Percentiles rank a stretch among this genome's conserved stretches.
These are phyloP conservation scores for Basileuterus tristriatus DNA, from an alignment of 2,797 vertebrate species.

Conservation along the genomic window DNA sequence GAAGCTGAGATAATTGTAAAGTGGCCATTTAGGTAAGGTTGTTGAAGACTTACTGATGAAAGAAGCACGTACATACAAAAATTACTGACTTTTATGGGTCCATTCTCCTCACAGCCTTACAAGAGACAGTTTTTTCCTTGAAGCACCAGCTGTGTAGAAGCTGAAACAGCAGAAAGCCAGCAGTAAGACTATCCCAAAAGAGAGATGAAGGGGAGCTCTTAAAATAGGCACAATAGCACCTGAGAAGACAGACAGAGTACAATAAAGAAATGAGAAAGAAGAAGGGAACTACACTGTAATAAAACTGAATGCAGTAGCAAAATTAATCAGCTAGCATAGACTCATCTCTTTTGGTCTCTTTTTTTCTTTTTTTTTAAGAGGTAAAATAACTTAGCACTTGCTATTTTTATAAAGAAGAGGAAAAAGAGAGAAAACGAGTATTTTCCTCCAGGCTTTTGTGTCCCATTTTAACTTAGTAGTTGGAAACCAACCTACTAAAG, in stretches of 20 bases:
- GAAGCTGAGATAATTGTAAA: neutral
- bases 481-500: neutral
- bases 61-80: neutral
- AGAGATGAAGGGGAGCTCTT: neutral
- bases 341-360: neutral
- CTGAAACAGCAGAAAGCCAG: slow-evolving; percentile 15
- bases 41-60: neutral
- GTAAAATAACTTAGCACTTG: neutral
- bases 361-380: neutral
- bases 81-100: neutral
- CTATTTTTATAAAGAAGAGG: neutral
- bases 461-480: neutral
- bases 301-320: neutral
- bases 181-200: slow-evolving; percentile 6
- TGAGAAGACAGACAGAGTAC: neutral
- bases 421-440: neutral
- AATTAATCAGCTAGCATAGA: neutral
- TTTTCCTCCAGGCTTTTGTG: neutral
- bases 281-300: neutral
- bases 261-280: neutral
- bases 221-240: neutral
- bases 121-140: neutral
- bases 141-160: neutral
- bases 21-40: neutral
- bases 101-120: neutral